Conservation (phyloP, 2,888 invertebrate species). For the Fragum sueziense region DNA sequence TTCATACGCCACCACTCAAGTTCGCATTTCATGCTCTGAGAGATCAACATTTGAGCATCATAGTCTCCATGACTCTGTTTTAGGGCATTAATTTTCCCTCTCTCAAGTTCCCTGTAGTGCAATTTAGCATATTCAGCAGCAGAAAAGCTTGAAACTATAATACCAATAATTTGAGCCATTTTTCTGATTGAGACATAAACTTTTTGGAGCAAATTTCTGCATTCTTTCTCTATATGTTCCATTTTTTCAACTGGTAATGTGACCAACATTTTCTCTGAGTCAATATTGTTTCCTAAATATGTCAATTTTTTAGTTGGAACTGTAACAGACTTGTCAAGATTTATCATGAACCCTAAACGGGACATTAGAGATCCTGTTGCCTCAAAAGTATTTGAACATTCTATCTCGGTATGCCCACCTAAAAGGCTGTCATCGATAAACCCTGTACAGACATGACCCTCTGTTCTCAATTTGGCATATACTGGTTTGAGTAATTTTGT, state of each 20-base stretch:
- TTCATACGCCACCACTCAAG: neutral
- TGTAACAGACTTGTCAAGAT: neutral
- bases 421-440: neutral
- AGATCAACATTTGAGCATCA: neutral
- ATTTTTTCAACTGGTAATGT: neutral
- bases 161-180: slow-evolving; percentile 32
- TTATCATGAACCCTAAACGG: neutral
- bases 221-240: neutral
- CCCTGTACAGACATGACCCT: no score
- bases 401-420: neutral
- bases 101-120: neutral
- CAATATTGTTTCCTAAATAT: neutral
- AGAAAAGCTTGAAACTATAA: no score
- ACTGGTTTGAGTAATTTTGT: no score
- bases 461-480: no score
- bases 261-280: neutral
- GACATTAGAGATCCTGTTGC: neutral
- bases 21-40: neutral
- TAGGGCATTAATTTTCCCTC: neutral
- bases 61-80: neutral
- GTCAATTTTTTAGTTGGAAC: neutral
- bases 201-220: neutral
- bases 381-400: neutral
- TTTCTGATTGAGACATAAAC: neutral
- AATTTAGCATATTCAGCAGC: neutral